phyloP scores from a whole-genome alignment of 1,140 invertebrate species.

The Macrobrachium rosenbergii region DNA sequence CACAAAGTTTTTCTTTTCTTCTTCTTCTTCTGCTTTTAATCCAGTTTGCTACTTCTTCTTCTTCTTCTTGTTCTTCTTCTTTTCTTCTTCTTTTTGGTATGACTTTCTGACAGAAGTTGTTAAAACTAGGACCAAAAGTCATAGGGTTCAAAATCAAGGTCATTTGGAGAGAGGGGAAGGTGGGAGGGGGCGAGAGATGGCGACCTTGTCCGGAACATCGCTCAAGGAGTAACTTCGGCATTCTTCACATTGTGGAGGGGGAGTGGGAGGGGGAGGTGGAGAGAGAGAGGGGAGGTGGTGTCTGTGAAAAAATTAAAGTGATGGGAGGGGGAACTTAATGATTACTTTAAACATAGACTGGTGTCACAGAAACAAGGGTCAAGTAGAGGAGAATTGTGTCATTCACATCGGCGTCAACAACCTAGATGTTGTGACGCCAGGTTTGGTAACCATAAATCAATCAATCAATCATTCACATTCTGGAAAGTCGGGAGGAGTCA shows the following conservation, averaged over 20 bases:
- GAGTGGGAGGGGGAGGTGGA: neutral
- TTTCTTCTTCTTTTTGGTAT: slow-evolving; percentile 32
- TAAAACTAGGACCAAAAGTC: slow-evolving; percentile 43
- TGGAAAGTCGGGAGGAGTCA: slow-evolving; percentile 1
- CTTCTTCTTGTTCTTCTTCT: slow-evolving; percentile 41
- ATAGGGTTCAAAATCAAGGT: slow-evolving; percentile 41
- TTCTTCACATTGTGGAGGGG: neutral
- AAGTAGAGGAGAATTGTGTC: no score
- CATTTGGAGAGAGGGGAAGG: neutral
- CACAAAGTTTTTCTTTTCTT: slow-evolving; percentile 22
- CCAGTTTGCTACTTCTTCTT: slow-evolving; percentile 51
- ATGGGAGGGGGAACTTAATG: neutral
- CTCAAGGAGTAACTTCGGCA: no score
- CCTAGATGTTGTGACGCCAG: no score
- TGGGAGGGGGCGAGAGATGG: no score
- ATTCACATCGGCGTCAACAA: no score
- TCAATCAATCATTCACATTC: neutral
- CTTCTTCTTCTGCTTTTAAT: slow-evolving; percentile 4
- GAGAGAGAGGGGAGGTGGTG: neutral
- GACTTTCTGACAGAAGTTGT: slow-evolving; percentile 26
- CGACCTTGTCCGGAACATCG: no score
- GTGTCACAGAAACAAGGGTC: no score
- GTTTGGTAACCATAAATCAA: no score
- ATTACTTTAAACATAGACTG: no score
- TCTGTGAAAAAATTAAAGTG: neutral